Conservation (phyloP, 2,888 invertebrate species). For the Chloroclysta siterata region DNA sequence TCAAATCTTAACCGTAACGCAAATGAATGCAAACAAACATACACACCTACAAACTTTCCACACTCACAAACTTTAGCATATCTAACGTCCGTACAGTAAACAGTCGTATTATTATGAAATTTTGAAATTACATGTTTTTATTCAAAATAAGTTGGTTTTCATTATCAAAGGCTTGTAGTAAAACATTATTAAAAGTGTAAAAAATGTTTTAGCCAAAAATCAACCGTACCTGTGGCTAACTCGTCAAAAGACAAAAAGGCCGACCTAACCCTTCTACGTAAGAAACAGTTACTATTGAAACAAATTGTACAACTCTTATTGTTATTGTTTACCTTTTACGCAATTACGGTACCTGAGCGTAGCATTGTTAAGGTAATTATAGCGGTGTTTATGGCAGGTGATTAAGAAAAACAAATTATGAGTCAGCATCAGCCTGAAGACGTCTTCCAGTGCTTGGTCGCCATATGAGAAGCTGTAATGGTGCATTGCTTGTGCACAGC, state of each 20-base stretch:
- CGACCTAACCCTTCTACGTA: conserved; percentile 33
- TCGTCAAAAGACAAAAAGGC: conserved; percentile 44
- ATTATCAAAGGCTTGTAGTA: neutral
- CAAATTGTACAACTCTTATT: conserved; percentile 45
- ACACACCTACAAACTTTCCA: too few species aligned
- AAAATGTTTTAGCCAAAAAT: conserved; percentile 60
- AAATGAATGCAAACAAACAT: too few species aligned
- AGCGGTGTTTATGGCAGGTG: conserved; percentile 11
- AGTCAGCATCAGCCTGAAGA: neutral
- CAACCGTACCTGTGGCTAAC: conserved; percentile 52
- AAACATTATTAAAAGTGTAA: too few species aligned
- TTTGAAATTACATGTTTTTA: too few species aligned
- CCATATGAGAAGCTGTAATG: too few species aligned
- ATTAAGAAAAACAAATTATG: conserved; percentile 9
- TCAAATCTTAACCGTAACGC: too few species aligned
- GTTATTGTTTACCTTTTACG: conserved; percentile 38
- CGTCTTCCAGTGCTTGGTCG: too few species aligned
- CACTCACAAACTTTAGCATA: too few species aligned
- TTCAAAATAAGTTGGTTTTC: too few species aligned
- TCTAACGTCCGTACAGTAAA: too few species aligned
- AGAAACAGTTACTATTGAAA: conserved; percentile 38
- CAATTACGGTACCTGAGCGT: conserved; percentile 39
- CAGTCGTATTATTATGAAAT: too few species aligned
- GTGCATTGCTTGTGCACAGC: too few species aligned
- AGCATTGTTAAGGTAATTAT: conserved; percentile 19